Evolutionary conservation across 2,113 vertebrate species (phyloP).

Genomic region (Corythornis madagascariensis): DNA sequence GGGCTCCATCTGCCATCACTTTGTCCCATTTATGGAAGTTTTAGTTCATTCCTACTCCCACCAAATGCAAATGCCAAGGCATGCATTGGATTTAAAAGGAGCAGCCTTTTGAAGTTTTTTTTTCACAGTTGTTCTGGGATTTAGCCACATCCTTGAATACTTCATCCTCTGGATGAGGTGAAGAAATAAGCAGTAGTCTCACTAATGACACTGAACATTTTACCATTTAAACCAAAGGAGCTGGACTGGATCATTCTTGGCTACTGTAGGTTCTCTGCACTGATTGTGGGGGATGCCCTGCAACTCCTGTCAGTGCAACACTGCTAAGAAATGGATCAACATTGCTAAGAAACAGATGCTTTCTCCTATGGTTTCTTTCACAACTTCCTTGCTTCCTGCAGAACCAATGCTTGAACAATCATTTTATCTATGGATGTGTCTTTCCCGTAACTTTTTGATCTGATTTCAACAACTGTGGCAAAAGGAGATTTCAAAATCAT

Average conservation of each 20-base stretch:
- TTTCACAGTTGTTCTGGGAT: background rate
- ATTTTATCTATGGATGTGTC: background rate
- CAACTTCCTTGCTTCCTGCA: background rate
- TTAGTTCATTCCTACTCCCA: background rate
- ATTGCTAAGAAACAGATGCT: background rate
- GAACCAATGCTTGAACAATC: background rate
- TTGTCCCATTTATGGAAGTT: background rate
- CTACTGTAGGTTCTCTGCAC: background rate
- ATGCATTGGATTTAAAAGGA: background rate
- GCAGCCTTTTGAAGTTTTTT: background rate
- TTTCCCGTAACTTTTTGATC: background rate
- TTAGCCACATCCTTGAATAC: background rate
- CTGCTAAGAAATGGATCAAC: background rate
- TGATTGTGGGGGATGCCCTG: background rate
- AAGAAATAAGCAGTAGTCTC: background rate
- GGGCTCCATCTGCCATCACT: background rate
- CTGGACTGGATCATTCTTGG: background rate
- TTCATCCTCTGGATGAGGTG: background rate
- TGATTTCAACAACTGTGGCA: background rate
- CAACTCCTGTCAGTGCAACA: background rate
- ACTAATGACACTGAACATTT: background rate
- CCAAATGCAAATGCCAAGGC: background rate
- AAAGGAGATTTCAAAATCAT: background rate
- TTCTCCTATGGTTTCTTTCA: background rate
- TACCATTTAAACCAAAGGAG: background rate